Conservation (phyloP, 1,140 invertebrate genomes). For the Sarcophaga peregrina region DNA sequence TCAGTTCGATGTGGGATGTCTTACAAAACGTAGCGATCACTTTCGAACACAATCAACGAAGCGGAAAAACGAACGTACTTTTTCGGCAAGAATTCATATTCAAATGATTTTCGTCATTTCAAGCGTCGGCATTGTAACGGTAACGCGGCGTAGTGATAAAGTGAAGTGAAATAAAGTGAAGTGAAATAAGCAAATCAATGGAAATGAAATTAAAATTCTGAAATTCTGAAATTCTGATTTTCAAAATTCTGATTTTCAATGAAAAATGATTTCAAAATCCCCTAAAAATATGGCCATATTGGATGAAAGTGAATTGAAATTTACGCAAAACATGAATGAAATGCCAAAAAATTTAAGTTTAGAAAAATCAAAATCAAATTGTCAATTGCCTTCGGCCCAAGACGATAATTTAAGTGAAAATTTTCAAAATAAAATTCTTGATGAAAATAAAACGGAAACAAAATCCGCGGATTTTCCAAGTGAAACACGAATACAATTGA, state of each 20-base stretch:
- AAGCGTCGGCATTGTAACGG: background rate
- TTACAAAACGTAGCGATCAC: slow-evolving; percentile 51
- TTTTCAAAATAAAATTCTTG: background rate
- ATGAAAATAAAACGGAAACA: slow-evolving; percentile 27
- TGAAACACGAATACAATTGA: slow-evolving; percentile 61
- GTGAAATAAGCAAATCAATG: background rate
- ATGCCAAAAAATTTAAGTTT: slow-evolving; percentile 36
- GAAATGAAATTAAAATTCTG: background rate
- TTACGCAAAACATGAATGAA: slow-evolving; percentile 28
- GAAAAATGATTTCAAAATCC: slow-evolving; percentile 34
- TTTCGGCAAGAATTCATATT: background rate
- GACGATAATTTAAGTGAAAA: slow-evolving; percentile 20
- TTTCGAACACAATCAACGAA: background rate
- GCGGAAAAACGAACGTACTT: background rate
- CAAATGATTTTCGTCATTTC: background rate
- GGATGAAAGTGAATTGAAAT: slow-evolving; percentile 24
- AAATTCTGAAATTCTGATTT: background rate
- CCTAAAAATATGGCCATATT: slow-evolving; percentile 34
- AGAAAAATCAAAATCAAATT: slow-evolving; percentile 17
- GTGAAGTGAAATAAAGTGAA: background rate
- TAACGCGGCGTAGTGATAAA: slow-evolving; percentile 24
- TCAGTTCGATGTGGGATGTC: slow-evolving; percentile 64
- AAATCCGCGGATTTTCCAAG: background rate
- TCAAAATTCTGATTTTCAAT: background rate
- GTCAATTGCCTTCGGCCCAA: background rate